Evolutionary conservation across 1,140 invertebrate genomes (phyloP), one percentile per base, ranked within the genome.

Genomic region (Scylla paramamosain): DNA sequence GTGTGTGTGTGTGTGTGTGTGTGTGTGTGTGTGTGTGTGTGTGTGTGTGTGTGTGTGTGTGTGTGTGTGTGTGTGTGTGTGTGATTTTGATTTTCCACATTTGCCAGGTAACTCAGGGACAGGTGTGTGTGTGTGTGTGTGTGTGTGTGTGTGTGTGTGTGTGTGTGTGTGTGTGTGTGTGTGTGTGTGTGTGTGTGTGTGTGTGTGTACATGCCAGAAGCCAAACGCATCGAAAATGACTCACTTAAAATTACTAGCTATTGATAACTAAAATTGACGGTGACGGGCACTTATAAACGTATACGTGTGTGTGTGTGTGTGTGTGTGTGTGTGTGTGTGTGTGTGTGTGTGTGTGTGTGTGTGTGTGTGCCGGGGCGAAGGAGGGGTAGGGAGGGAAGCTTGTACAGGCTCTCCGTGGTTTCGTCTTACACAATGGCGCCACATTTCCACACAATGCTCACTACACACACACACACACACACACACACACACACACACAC

Each of bases 1-100:
- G 83, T 86, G 83, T 86, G 83, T 90, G 88, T 90, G 88, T 90
- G 88, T 90, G 46, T 90, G 46, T 90, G 46, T 90, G 46, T 90
- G 46, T 39, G 46, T 45, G 45, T 39, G 20, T 88, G 32, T 29
- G 32, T 10, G 32, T 10, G 32, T 88, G 32, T 10, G 32, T 88
- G 32, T 10, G 32, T 88, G 32, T 10, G 32, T 88, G 32, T 10
- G 32, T 88, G 52, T 59, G 52, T 59, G 52, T n/a, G 39, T 86
- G 39, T 28, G 39, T 39, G 39, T 28, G 39, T 28, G 39, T 59
- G 52, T 59, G 52, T 59, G 52, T 59, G 52, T 59, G 52, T 59
- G 31, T 52, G 48, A 52, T 52, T 14, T 52, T 52, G 48, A 14
- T 52, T 52, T 52, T 52, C 48, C 48, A 52, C 14, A 14, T 6